Evolutionary conservation across 1,140 invertebrate species (phyloP).

Genomic region (Samia ricini): DNA sequence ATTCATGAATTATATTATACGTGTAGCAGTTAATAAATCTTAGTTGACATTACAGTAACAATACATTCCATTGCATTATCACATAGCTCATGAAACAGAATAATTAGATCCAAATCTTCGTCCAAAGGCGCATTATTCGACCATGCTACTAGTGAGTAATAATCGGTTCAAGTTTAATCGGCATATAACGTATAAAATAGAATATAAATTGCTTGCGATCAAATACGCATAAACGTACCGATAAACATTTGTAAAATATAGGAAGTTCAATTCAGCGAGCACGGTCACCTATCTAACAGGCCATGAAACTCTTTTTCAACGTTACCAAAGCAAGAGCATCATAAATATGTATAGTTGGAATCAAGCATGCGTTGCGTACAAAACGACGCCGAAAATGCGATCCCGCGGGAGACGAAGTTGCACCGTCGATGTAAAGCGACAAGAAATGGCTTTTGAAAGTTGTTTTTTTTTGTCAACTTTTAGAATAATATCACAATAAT

Average conservation of each 20-base stretch:
- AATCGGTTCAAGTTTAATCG: too few species aligned
- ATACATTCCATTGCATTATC: too few species aligned
- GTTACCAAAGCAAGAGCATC: constrained; percentile 54
- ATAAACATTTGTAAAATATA: too few species aligned
- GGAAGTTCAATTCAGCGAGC: background rate
- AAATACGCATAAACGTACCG: too few species aligned
- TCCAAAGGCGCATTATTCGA: too few species aligned
- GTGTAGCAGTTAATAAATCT: background rate
- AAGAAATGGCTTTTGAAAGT: background rate
- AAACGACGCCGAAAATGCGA: constrained; percentile 70
- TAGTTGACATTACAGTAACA: background rate
- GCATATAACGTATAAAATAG: too few species aligned
- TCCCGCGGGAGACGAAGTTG: constrained; percentile 57
- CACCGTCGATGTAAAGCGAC: constrained; percentile 11
- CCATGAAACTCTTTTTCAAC: constrained; percentile 61
- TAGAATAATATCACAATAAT: too few species aligned
- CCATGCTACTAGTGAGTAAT: too few species aligned
- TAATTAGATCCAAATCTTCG: too few species aligned
- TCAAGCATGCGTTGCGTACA: constrained; percentile 73
- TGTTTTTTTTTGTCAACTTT: too few species aligned
- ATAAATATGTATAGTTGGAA: constrained; percentile 76
- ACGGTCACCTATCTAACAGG: constrained; percentile 60
- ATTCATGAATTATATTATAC: constrained; percentile 4
- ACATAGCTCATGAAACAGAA: too few species aligned
- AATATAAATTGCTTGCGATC: too few species aligned